Percentiles rank a stretch among this genome's conserved stretches.
Evolutionary conservation across 1,140 invertebrate species (phyloP).

Genomic region (Drosophila truncata): DNA sequence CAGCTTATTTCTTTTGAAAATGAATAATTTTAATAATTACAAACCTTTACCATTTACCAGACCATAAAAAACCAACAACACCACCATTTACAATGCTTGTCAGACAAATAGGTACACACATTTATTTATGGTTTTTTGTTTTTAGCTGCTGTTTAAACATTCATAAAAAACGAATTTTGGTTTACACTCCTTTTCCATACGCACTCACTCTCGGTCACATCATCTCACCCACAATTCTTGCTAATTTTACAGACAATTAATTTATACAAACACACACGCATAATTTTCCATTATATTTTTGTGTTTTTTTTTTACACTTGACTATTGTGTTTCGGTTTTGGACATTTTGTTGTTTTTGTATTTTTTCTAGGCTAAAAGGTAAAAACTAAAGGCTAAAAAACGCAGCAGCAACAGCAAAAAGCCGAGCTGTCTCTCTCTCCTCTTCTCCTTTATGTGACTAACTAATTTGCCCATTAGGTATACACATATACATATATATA

Average conservation of each 20-base stretch:
- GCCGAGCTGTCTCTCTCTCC: conserved; percentile 48
- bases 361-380: conserved; percentile 35
- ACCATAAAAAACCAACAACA: conserved; percentile 9
- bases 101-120: conserved; percentile 78
- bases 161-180: conserved; percentile 56
- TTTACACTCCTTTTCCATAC: conserved; percentile 43
- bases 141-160: conserved; percentile 50
- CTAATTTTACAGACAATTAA: conserved; percentile 55
- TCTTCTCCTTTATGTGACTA: conserved; percentile 63
- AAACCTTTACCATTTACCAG: too few species aligned
- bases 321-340: conserved; percentile 57
- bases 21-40: too few species aligned
- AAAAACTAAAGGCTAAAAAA: conserved; percentile 64
- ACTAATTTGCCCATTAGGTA: conserved; percentile 59
- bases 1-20: too few species aligned
- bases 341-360: conserved; percentile 47
- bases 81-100: conserved; percentile 48
- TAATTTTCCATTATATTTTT: conserved; percentile 23
- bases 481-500: conserved; percentile 12
- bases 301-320: conserved; percentile 41
- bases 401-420: conserved; percentile 56
- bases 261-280: conserved; percentile 35
- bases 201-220: conserved; percentile 17
- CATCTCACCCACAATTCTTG: conserved; percentile 38
- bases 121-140: conserved; percentile 58